Evolutionary conservation across 2,113 vertebrate species (phyloP).

Genomic region (Megaleporinus macrocephalus): DNA sequence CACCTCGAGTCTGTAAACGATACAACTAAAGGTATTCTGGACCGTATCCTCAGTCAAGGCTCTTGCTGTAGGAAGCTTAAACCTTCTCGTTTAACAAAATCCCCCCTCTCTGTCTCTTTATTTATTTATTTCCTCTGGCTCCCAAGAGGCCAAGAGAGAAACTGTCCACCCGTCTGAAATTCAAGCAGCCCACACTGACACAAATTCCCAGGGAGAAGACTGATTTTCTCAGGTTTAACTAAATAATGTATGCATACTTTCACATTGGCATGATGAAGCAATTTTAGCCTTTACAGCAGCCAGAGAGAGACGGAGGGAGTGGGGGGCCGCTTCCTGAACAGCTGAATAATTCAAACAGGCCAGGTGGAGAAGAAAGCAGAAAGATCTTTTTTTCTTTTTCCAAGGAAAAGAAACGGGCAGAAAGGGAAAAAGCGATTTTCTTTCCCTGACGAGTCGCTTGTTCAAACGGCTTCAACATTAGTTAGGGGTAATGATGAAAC

Average conservation of each 20-base stretch:
- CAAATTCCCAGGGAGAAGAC: constrained; percentile 84
- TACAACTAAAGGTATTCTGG: background rate
- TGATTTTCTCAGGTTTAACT: constrained; percentile 91
- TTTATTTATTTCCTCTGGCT: constrained; percentile 45
- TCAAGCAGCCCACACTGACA: constrained; percentile 81
- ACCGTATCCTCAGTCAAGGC: background rate
- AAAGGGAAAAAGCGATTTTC: constrained; percentile 2
- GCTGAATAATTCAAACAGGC: constrained; percentile 93
- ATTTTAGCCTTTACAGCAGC: constrained; percentile 90
- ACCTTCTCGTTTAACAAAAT: constrained; percentile 1
- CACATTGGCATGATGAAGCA: constrained; percentile 96
- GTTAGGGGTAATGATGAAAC: background rate
- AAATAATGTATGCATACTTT: constrained; percentile 98
- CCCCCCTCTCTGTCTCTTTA: constrained; percentile 37
- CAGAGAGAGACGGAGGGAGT: constrained; percentile 74
- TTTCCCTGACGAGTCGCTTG: background rate
- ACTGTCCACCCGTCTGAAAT: constrained; percentile 82
- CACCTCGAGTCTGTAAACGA: background rate
- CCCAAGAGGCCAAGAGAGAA: constrained; percentile 39
- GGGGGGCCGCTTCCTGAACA: constrained; percentile 85
- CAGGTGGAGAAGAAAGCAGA: constrained; percentile 88
- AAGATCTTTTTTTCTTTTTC: constrained; percentile 73
- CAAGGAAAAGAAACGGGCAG: constrained; percentile 47
- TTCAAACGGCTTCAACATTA: background rate
- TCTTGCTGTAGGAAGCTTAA: background rate